These are phyloP conservation scores for Lipotes vexillifer DNA, from an alignment of 2,113 vertebrate genomes.

Conservation along the genomic window DNA sequence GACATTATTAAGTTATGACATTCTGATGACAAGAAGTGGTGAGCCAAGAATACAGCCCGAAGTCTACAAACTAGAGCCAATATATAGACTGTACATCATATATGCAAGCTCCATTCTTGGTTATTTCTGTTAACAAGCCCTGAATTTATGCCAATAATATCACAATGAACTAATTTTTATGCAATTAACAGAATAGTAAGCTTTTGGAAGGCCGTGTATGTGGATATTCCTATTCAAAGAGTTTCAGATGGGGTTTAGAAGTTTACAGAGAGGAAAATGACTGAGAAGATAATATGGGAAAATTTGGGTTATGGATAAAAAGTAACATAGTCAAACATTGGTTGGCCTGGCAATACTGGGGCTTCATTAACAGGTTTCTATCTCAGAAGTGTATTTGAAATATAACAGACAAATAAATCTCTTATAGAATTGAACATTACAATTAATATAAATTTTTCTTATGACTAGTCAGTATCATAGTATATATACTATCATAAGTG, in stretches of 20 bases:
- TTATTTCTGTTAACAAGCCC: background rate
- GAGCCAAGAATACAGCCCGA: background rate
- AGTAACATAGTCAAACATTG: background rate
- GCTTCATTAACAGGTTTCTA: background rate
- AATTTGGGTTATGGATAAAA: background rate
- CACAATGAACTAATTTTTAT: background rate
- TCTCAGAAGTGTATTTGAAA: background rate
- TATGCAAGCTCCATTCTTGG: background rate
- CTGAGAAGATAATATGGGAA: background rate
- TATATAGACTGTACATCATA: background rate
- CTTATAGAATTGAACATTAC: background rate
- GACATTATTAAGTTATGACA: background rate
- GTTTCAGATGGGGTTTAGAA: background rate
- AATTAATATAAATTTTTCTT: background rate
- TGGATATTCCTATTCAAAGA: background rate
- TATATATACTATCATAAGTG: background rate
- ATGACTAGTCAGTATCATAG: background rate
- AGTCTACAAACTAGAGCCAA: background rate
- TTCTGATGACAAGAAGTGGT: background rate
- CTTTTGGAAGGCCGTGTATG: background rate
- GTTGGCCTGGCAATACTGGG: background rate
- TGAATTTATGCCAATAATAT: background rate
- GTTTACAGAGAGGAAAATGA: background rate
- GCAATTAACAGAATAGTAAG: background rate
- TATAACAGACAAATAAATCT: background rate